Evolutionary conservation across 2,113 vertebrate genomes (phyloP).

Genomic region (Noturus placidus): DNA sequence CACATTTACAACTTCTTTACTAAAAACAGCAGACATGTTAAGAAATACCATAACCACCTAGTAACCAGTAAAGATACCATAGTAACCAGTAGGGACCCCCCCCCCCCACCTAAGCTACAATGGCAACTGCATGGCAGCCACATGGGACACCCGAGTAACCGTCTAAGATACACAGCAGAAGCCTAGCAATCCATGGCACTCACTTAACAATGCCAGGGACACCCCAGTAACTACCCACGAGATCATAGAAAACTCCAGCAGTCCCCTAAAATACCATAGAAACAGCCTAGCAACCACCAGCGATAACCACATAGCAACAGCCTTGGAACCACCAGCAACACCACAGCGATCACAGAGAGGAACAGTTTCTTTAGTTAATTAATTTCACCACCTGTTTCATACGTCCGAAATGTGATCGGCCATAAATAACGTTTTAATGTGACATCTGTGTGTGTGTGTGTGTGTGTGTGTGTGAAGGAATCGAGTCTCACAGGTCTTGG

Average conservation of each 20-base stretch:
- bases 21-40: no score
- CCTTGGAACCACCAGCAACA: not conserved
- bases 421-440: not conserved
- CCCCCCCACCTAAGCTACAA: not conserved
- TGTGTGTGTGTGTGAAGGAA: not conserved
- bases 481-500: slow-evolving; percentile 52
- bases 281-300: not conserved
- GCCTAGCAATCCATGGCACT: not conserved
- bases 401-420: no score
- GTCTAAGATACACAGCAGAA: not conserved
- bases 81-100: not conserved
- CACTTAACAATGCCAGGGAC: not conserved
- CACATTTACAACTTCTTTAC: not conserved
- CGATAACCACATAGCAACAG: not conserved
- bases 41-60: no score
- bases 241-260: not conserved
- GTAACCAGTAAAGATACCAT: no score
- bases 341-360: not conserved
- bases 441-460: not conserved
- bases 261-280: no score
- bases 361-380: not conserved
- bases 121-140: not conserved
- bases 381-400: no score
- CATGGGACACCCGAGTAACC: not conserved
- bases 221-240: not conserved